Evolutionary conservation across 2,797 vertebrate species (phyloP).

Genomic region (Rhabdomys pumilio): DNA sequence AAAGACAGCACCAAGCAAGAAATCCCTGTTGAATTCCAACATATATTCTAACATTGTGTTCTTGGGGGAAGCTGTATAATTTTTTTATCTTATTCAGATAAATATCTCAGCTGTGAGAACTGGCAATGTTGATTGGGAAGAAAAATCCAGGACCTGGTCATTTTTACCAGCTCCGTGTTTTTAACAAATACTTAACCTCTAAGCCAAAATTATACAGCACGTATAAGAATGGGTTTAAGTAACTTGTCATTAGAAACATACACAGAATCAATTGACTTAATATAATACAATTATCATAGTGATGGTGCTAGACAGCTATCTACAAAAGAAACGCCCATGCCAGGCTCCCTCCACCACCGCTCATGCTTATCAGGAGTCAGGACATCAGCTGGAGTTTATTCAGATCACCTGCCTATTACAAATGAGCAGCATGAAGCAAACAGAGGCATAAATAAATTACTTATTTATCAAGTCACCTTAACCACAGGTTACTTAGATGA

Average conservation of each 20-base stretch:
- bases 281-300: background rate
- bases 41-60: background rate
- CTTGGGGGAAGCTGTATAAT: background rate
- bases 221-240: background rate
- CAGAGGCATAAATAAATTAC: background rate
- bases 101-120: slow-evolving; percentile 20
- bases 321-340: background rate
- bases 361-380: background rate
- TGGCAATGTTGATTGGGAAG: background rate
- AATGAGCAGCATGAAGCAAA: slow-evolving; percentile 50
- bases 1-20: slow-evolving; percentile 30
- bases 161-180: background rate
- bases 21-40: slow-evolving; percentile 44
- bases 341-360: background rate
- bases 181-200: slow-evolving; percentile 7
- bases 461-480: background rate
- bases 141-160: background rate
- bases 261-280: background rate
- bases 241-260: background rate
- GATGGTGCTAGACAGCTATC: background rate
- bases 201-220: background rate
- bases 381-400: background rate
- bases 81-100: background rate
- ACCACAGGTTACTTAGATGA: background rate
- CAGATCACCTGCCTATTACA: background rate